Evolutionary conservation across 2,797 vertebrate genomes (phyloP), one percentile per base, ranked within the genome.

Genomic region (Alfaro cultratus): DNA sequence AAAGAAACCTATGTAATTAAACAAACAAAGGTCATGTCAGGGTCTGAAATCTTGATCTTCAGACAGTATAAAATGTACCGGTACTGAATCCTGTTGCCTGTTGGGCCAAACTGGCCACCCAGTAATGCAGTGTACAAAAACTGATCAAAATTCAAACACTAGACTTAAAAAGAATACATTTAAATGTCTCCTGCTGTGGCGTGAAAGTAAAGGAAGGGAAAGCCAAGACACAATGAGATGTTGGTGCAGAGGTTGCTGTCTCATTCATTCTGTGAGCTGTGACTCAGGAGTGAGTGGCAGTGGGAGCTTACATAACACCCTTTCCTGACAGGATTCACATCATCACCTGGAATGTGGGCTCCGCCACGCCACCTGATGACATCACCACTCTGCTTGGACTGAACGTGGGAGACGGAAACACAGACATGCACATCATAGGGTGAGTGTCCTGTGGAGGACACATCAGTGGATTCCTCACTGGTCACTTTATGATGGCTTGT

Each of bases 291-390:
- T 49, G 43, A 84, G 68, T 21, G 67, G 74, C 76, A 41, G 29
- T 62, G 45, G 80, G 39, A 81, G 73, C 75, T 79, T 82, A 75
- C 21, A 34, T 80, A 80, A 89, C 31, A 43, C 9, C 23, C 45
- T 90, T 87, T 86, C 74, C 78, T 78, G 53, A 91, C 95, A 97
- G 97, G 94, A 93, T 99, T 91, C 98, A 98, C 79, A 95, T 99
- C 87, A 96, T 99, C 92, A 99, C 98, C 5, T 99, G 98, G 98
- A 99, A 99, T 0, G 98, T 99, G 82, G 98, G 98, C 77, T 97
- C 97, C 0, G 97, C 98, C 85, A 95, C 97, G 88, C 98, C 98
- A 5, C 98, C 98, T 0, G 96, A 96, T 0, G 98, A 99, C 84
- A 96, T 99, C 93, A 97, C 97, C 0, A 93, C 97, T 81, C 93